Base-by-base conservation (phyloP, 2,113 vertebrate species). In the Eurystomus gularis region DNA sequence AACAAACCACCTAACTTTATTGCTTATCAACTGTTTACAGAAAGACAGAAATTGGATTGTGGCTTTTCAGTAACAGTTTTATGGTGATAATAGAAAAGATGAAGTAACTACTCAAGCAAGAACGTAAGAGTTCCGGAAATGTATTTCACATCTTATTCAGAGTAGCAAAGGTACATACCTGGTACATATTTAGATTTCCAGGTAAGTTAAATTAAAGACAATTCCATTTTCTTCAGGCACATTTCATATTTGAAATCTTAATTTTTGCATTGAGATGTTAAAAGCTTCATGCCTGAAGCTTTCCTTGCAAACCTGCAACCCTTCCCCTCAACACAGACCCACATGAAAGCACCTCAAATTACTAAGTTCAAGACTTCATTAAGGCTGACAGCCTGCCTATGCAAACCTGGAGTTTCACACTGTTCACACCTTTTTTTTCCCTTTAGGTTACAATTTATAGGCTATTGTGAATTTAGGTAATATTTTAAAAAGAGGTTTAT, bases 141-240 rank as follows among this genome's bases (percentile, higher is more conserved):
- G 0, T 5, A 90, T 52, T 94, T 78, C 31, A 3, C 15, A 33
- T 79, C 42, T 88, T 81, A 94, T 54, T 83, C 13, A 18, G 92
- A 57, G 42, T 35, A 83, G 76, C 42, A 92, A 92, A 91, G 42
- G 72, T 86, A 69, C 86, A 97, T 96, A 95, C 90, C 65, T 90
- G 82, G 66, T 92, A 94, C n/a, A 55, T 84, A 94, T 79, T 96
- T 91, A 93, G 82, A 94, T 66, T 97, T 87, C 79, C 84, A 88
- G 72, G 61, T 24, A 96, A 95, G 96, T 80, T 82, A 97, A 95
- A 96, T 80, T 82, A 97, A 93, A 93, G 84, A 95, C 65, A 58
- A 70, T 9, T 51, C 44, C 72, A 66, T 88, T 96, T 94, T 95
- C 85, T 93, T 94, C 64, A 94, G 93, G 82, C 86, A 95, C 51